Evolutionary conservation across 2,113 vertebrate genomes (phyloP), one percentile per base, ranked within the genome.

Genomic region (Daboia siamensis): DNA sequence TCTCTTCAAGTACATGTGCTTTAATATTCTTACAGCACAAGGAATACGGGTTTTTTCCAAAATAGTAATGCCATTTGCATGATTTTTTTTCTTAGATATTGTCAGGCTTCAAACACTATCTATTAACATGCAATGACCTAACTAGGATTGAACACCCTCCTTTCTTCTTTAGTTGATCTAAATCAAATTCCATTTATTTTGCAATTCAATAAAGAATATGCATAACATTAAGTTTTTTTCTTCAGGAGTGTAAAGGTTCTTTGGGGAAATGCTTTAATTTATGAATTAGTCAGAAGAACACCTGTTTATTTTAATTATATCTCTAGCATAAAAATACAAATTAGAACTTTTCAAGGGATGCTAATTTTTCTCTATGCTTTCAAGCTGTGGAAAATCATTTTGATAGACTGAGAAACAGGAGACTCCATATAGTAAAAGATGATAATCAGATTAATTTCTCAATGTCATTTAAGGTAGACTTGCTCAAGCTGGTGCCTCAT

Each of bases 251-350:
- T 95, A 90, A 89, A 93, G 61, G 21, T 51, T 88, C 94, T 94
- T 91, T 2, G 10, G 93, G 95, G 95, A 93, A 88, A 52, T 85
- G 20, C 26, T 97, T 97, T 97, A 97, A 97, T 97, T 97, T 97
- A 97, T 94, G 92, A 94, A 96, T 94, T 93, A 94, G 94, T 61
- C 13, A 91, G 85, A 39, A 93, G 86, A 95, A 93, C 90, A 96
- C 95, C 95, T 96, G 95, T 94, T 96, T 90, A 95, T 93, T 90
- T 96, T 55, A 54, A 93, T n/a, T 33, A 61, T 85, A 46, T 29
- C 44, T 96, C 95, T 93, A 93, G 91, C 95, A 96, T 95, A 86
- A 91, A 89, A 95, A 84, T 85, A 57, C 11, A 92, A 33, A 94
- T 94, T 95, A 90, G 89, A 94, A 94, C 26, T 89, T 85, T 21